Evolutionary conservation across 2,113 vertebrate species (phyloP), one percentile per base, ranked within the genome.

Genomic region (Ochotona princeps): DNA sequence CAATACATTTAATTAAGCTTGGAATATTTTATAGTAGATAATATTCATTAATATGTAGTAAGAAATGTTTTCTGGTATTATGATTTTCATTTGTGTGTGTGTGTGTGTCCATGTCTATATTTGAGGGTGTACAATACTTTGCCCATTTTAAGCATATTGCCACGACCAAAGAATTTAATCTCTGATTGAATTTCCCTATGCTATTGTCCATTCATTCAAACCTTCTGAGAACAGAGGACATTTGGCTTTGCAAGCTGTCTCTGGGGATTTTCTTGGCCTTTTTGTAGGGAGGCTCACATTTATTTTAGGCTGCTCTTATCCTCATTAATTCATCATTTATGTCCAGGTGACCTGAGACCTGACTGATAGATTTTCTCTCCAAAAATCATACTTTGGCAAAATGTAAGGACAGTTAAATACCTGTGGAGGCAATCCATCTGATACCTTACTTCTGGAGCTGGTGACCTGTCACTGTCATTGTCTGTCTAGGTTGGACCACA

Each of bases 181-280:
- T 69, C 23, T 73, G 8, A 49, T 89, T 1, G 8, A 81, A 49
- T 73, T 85, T 93, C 93, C 65, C 28, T 74, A 47, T 63, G 17
- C 18, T 13, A 54, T 63, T 91, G 28, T 86, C 82, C 67, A 69
- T 79, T 89, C 89, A 47, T 26, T 51, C 26, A 69, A 60, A n/a
- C 10, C 14, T 79, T 93, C 66, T 75, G 11, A 86, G 66, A 75
- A 75, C 5, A 75, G 26, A 51, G 54, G 38, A 78, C 83, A 18
- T 88, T 44, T 76, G 25, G 9, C 47, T 80, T 91, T 93, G 60
- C 49, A 81, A 70, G 74, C 47, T 73, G 35, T 91, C 94, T 84
- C 9, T 61, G n/a, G 63, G 94, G 69, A 6, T 60, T 70, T 72
- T 72, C 75, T 84, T 92, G 38, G 9, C 4, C 76, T 21, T 63